These are phyloP conservation scores for Latheticus oryzae DNA, from an alignment of 2,888 invertebrate species.

Conservation along the genomic window DNA sequence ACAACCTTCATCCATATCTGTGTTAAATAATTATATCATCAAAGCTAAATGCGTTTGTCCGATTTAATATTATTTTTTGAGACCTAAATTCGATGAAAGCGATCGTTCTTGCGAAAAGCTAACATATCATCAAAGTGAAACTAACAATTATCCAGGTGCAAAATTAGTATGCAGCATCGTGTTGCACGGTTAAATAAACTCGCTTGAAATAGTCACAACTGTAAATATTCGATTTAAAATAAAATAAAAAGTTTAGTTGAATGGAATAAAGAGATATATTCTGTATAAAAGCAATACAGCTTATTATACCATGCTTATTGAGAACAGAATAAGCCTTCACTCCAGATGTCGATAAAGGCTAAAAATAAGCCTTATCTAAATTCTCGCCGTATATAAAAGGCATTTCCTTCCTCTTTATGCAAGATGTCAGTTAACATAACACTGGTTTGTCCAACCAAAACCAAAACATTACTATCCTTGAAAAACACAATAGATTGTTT, in stretches of 20 bases:
- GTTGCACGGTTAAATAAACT: slow-evolving; percentile 16
- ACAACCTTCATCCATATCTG: slow-evolving; percentile 22
- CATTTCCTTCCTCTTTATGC: background rate
- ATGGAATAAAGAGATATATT: too few species aligned
- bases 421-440: too few species aligned
- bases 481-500: slow-evolving; percentile 1
- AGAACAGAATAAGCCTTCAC: too few species aligned
- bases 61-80: slow-evolving; percentile 16
- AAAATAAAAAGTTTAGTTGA: too few species aligned
- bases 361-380: background rate
- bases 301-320: too few species aligned
- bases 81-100: slow-evolving; percentile 21
- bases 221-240: too few species aligned
- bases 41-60: slow-evolving; percentile 3
- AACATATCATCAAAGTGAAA: slow-evolving; percentile 19
- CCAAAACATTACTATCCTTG: background rate
- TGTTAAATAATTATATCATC: slow-evolving; percentile 17
- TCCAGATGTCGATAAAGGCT: slow-evolving; percentile 4
- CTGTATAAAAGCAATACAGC: too few species aligned
- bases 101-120: slow-evolving; percentile 4
- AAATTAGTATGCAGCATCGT: slow-evolving; percentile 17
- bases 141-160: slow-evolving; percentile 5
- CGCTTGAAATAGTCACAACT: too few species aligned
- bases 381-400: background rate
- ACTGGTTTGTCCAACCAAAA: background rate